Percentiles rank a stretch among this genome's conserved stretches.
Conservation (phyloP, 2,797 vertebrate species). For the Peromyscus eremicus region DNA sequence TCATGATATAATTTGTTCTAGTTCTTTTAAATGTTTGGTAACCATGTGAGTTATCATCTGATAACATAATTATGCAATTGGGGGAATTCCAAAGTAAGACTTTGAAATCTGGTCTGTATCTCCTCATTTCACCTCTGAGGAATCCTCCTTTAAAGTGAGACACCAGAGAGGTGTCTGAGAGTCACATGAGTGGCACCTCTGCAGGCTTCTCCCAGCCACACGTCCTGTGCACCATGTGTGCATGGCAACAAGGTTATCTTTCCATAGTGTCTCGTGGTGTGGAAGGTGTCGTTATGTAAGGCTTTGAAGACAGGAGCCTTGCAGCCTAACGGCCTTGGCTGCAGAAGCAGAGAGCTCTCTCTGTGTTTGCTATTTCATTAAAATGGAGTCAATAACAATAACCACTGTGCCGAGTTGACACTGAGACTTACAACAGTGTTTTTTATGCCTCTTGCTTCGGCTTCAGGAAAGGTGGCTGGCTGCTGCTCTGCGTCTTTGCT, state of each 20-base stretch:
- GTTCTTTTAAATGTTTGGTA: conserved; percentile 62
- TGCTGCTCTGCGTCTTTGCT: conserved; percentile 3
- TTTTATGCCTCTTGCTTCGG: neutral
- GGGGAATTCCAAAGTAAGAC: neutral
- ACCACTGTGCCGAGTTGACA: neutral
- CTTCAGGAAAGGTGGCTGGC: neutral
- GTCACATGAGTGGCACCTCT: neutral
- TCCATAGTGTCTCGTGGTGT: neutral
- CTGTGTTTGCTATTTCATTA: neutral
- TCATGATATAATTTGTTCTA: neutral
- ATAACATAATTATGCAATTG: conserved; percentile 7
- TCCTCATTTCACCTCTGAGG: conserved; percentile 45
- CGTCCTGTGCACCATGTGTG: neutral
- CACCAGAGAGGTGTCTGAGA: neutral
- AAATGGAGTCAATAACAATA: neutral
- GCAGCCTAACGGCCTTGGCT: neutral
- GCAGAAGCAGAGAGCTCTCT: neutral
- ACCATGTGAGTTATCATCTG: neutral
- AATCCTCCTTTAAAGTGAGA: conserved; percentile 14
- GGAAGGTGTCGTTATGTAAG: neutral
- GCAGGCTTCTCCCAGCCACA: neutral
- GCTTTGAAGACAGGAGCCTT: neutral
- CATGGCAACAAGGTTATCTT: neutral
- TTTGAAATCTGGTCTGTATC: conserved; percentile 21
- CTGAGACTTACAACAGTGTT: neutral